These are phyloP conservation scores for Sphenodon punctatus DNA, from an alignment of 2,797 vertebrate species.

Conservation along the genomic window DNA sequence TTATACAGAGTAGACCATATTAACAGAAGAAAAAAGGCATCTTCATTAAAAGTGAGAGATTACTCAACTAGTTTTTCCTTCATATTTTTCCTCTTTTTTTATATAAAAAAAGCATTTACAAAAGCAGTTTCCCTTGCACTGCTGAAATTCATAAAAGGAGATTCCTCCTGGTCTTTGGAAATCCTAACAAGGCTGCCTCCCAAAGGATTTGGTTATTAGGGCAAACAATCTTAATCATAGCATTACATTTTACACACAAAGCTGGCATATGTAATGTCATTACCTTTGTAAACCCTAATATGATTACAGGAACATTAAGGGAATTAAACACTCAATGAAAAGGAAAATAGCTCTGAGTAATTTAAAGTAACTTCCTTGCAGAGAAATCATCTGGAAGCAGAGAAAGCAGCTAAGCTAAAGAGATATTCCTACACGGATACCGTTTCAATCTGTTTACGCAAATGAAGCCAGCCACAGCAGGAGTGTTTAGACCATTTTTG, in stretches of 20 bases:
- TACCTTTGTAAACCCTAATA: background rate
- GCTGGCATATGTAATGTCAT: background rate
- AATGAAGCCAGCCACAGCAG: background rate
- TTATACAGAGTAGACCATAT: too few relatives aligned
- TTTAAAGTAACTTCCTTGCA: conserved; percentile 2
- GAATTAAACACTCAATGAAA: background rate
- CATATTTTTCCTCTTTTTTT: background rate
- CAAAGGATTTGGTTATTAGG: background rate
- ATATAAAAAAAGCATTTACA: background rate
- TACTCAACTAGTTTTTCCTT: background rate
- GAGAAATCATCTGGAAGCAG: background rate
- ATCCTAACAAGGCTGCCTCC: background rate
- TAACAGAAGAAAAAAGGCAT: background rate
- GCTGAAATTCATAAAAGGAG: background rate
- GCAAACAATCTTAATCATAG: background rate
- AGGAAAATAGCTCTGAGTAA: conserved; percentile 5
- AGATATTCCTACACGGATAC: background rate
- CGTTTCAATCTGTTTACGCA: background rate
- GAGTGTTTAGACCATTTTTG: background rate
- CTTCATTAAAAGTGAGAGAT: background rate
- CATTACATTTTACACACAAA: background rate
- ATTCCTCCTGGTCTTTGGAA: background rate
- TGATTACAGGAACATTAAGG: conserved; percentile 7
- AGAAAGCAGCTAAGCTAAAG: conserved; percentile 1
- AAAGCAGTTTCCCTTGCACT: background rate